Evolutionary conservation across 2,888 invertebrate genomes (phyloP), one percentile per base, ranked within the genome.

Genomic region (Leuctra nigra): DNA sequence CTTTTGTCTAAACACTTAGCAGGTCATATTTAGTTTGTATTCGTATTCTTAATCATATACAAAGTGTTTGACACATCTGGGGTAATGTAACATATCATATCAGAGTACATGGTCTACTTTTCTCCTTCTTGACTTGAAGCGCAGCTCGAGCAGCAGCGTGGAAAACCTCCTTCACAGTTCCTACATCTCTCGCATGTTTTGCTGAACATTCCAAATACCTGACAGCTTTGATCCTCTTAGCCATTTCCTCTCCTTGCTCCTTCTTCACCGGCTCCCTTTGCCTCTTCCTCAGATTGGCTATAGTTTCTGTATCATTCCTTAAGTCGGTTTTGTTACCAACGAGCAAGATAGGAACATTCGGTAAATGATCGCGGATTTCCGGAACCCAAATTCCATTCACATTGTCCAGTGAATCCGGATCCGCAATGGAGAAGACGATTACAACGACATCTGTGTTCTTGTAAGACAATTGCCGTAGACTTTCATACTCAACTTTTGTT

Each of bases 141-240:
- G n/a, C n/a, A n/a, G n/a, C n/a, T n/a, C n/a, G n/a, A n/a, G 39
- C n/a, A 14, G 39, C 39, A 2, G 39, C 18, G 18, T 14, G 13
- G 39, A 39, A 39, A 3, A 39, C 20, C 16, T 39, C 39, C 39
- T 39, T 39, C 2, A 39, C n/a, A 4, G 18, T 20, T 4, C 1
- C 13, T 18, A 18, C 20, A 16, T 39, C 39, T n/a, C n/a, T n/a
- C n/a, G n/a, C n/a, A n/a, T n/a, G n/a, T 20, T 98, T 98, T 69
- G 98, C 98, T 54, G 97, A 97, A 77, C 98, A 98, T 79, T 98
- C 98, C 69, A 98, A 82, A 78, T 98, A 99, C 63, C 92, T 93
- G 72, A 93, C 97, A 62, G 98, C 97, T 75, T 92, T 94, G 65
- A 98, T 97, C 79, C 97, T 96, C 71, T 97, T 95, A 56, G 97